phyloP scores from a whole-genome alignment of 2,797 vertebrate genomes.

The Melanotaenia pygmaea region DNA sequence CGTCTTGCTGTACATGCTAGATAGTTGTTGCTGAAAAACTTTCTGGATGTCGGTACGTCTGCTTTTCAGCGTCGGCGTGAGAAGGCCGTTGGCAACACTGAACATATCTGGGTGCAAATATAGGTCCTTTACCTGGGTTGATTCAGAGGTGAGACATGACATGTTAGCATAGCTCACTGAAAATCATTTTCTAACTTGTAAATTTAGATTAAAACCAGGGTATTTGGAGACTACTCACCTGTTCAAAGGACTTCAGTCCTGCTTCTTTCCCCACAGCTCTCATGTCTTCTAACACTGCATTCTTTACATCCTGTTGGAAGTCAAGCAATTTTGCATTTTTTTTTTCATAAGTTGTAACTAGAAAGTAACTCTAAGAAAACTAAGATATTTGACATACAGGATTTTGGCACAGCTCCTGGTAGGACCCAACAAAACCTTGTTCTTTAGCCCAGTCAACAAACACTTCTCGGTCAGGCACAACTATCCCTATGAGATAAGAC shows the following conservation, averaged over 20 bases:
- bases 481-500: slow-evolving; percentile 83
- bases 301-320: slow-evolving; percentile 78
- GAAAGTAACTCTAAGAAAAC: not conserved
- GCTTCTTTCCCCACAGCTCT: slow-evolving; percentile 78
- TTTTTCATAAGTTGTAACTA: not conserved
- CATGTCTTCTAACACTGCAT: slow-evolving; percentile 82
- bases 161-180: not conserved
- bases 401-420: slow-evolving; percentile 84
- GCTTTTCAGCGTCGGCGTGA: slow-evolving; percentile 86
- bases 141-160: not conserved
- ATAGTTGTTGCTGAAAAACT: slow-evolving; percentile 81
- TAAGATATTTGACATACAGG: slow-evolving; percentile 68
- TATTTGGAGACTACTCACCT: slow-evolving; percentile 64
- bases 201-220: not conserved
- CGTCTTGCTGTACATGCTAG: slow-evolving; percentile 80
- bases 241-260: slow-evolving; percentile 85
- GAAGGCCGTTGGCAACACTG: slow-evolving; percentile 84
- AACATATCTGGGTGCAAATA: slow-evolving; percentile 83
- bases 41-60: slow-evolving; percentile 78
- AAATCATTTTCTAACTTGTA: not conserved
- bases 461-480: slow-evolving; percentile 84
- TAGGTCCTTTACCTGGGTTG: slow-evolving; percentile 80
- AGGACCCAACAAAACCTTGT: slow-evolving; percentile 78
- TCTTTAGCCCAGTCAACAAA: slow-evolving; percentile 82
- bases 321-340: not conserved